Conservation (phyloP, 2,797 vertebrate genomes). For the Gambelia wislizenii region DNA sequence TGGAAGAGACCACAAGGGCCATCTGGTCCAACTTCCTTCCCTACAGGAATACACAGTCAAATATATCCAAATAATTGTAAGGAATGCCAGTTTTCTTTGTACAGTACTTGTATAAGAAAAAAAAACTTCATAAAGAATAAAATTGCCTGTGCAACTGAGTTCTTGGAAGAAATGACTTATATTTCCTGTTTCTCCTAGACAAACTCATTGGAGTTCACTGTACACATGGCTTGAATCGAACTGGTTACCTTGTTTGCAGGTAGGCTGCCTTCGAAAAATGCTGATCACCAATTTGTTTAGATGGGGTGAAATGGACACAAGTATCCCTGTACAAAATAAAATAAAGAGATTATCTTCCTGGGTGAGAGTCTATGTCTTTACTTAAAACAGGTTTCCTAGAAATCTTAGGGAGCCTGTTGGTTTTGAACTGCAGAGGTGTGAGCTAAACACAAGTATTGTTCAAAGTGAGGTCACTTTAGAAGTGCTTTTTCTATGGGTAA, state of each 20-base stretch:
- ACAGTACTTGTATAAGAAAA: background rate
- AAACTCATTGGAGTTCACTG: conserved; percentile 95
- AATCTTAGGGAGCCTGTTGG: too few species aligned
- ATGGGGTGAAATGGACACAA: background rate
- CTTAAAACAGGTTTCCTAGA: background rate
- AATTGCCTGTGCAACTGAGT: background rate
- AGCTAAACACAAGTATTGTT: background rate
- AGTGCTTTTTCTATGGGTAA: background rate
- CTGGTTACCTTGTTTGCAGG: conserved; percentile 95
- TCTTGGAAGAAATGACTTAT: background rate
- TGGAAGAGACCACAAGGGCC: too few species aligned
- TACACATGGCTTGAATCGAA: conserved; percentile 94
- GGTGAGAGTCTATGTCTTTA: background rate
- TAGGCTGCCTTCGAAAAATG: conserved; percentile 61
- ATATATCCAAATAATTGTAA: background rate
- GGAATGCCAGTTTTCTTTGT: background rate
- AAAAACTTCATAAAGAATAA: background rate
- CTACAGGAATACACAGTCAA: too few species aligned
- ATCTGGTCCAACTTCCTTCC: too few species aligned
- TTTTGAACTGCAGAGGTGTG: background rate
- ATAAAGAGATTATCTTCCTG: background rate
- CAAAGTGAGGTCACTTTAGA: background rate
- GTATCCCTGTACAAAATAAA: background rate
- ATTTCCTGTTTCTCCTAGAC: conserved; percentile 77
- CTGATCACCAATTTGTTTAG: accelerated